These are phyloP conservation scores for Lepas anatifera DNA, from an alignment of 2,888 invertebrate species.

Conservation along the genomic window DNA sequence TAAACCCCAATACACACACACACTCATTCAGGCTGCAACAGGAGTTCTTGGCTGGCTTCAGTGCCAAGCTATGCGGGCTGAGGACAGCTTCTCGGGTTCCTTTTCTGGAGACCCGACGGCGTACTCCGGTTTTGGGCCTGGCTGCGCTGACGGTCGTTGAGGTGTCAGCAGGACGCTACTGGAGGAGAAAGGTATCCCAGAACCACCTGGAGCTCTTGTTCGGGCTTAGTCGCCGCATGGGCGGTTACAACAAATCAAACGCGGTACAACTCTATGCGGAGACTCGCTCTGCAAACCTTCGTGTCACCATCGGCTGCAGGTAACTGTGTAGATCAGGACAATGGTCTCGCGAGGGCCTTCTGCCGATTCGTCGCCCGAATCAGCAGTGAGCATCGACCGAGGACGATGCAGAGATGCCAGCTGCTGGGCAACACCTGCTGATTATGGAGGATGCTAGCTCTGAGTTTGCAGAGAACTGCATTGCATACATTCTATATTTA, in stretches of 20 bases:
- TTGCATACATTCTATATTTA: neutral
- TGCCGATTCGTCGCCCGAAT: neutral
- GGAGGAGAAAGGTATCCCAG: neutral
- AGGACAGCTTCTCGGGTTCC: neutral
- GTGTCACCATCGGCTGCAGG: neutral
- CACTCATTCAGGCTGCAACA: no score
- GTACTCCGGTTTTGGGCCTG: neutral
- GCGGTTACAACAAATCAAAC: neutral
- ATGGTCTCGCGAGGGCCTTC: neutral
- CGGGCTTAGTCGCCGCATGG: neutral
- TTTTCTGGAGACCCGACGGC: neutral
- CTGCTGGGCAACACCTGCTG: neutral
- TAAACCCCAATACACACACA: no score
- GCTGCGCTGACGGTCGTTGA: neutral
- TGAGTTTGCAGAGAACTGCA: neutral
- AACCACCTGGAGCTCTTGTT: neutral
- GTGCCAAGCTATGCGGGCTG: neutral
- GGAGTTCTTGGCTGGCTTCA: neutral
- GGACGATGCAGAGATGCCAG: neutral
- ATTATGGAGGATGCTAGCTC: neutral
- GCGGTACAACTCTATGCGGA: neutral
- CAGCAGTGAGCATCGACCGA: neutral
- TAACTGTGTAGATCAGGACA: neutral
- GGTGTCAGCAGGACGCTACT: neutral
- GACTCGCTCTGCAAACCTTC: neutral